A percentile compares a stretch with the other conserved stretches of the same genome.
Evolutionary conservation across 2,888 invertebrate species (phyloP).

Genomic region (Anoncus sp.): DNA sequence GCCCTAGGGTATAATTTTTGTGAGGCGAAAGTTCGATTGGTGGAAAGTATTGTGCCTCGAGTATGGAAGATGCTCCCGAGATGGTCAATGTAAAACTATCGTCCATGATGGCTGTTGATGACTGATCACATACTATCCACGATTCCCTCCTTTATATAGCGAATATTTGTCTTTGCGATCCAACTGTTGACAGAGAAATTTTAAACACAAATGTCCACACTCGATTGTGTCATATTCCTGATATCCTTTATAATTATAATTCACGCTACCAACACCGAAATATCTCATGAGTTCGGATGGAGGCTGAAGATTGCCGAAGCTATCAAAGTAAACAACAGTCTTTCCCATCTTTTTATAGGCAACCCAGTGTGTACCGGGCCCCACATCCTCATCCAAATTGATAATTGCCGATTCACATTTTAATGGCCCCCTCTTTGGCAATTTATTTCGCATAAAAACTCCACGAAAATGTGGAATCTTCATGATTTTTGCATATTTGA

Average conservation of each 20-base stretch:
- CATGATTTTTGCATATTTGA: background rate
- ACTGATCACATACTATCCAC: background rate
- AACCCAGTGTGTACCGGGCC: conserved; percentile 1
- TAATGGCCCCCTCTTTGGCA: conserved; percentile 54
- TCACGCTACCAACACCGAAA: conserved; percentile 34
- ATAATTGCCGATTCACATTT: conserved; percentile 55
- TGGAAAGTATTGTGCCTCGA: conserved; percentile 69
- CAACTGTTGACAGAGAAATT: conserved; percentile 51
- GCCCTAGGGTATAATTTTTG: conserved; percentile 71
- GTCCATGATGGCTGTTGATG: conserved; percentile 40
- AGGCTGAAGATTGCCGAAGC: background rate
- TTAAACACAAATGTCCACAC: conserved; percentile 24
- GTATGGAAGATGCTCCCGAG: conserved; percentile 66
- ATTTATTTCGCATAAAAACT: conserved; percentile 70
- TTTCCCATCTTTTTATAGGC: background rate
- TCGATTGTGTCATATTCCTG: conserved; percentile 20
- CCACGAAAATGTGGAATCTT: conserved; percentile 73
- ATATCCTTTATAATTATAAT: conserved; percentile 60
- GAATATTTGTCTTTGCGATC: conserved; percentile 23
- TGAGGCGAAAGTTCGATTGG: conserved; percentile 68
- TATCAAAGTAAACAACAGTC: background rate
- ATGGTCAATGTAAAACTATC: conserved; percentile 71
- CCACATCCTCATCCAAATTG: conserved; percentile 1
- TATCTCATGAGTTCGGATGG: background rate
- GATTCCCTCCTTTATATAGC: conserved; percentile 42